phyloP scores from a whole-genome alignment of 2,888 invertebrate species.

The Opisthograptis luteolata region DNA sequence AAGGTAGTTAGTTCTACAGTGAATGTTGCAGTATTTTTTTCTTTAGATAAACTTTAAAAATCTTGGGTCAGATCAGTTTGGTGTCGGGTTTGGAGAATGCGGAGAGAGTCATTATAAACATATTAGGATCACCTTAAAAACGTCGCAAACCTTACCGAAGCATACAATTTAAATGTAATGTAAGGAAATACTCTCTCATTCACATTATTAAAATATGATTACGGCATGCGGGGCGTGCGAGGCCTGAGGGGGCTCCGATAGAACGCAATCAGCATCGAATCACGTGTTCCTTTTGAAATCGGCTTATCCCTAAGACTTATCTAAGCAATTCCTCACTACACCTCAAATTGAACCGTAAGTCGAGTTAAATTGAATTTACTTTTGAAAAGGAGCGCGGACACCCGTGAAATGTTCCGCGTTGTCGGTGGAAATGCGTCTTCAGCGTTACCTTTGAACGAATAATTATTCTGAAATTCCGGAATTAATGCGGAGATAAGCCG shows the following conservation, averaged over 20 bases:
- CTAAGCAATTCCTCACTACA: constrained; percentile 45
- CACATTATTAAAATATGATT: constrained; percentile 82
- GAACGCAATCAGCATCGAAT: constrained; percentile 78
- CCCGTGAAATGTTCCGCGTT: constrained; percentile 54
- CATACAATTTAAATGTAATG: constrained; percentile 70
- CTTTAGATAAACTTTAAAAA: no score
- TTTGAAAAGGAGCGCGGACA: constrained; percentile 38
- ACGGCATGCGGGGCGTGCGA: constrained; percentile 45
- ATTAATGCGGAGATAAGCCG: constrained; percentile 77
- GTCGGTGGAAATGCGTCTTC: constrained; percentile 62
- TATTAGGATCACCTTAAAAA: neutral
- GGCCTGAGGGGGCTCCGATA: constrained; percentile 45
- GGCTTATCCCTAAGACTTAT: constrained; percentile 71
- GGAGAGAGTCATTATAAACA: constrained; percentile 6
- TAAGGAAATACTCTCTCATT: constrained; percentile 68
- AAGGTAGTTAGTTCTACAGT: no score
- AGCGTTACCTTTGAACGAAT: constrained; percentile 75
- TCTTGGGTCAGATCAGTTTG: no score
- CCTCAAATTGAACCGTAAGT: constrained; percentile 50
- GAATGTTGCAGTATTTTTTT: no score
- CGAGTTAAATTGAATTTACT: constrained; percentile 43
- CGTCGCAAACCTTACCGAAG: constrained; percentile 18
- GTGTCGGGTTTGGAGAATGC: no score
- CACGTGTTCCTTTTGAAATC: constrained; percentile 80
- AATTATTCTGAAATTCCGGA: constrained; percentile 78